phyloP scores from a whole-genome alignment of 2,888 invertebrate genomes.

The Ditula angustiorana region DNA sequence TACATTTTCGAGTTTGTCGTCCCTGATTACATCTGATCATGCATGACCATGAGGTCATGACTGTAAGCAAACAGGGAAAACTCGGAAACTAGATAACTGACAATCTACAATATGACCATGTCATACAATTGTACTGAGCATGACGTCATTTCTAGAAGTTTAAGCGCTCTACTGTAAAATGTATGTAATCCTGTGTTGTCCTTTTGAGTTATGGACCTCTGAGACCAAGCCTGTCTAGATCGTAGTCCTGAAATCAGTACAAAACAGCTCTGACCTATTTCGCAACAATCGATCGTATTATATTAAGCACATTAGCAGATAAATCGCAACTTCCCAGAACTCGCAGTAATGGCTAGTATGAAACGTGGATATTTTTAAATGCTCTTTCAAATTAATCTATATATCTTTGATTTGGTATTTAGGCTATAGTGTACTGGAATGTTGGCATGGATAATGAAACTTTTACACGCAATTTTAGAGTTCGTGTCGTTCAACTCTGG shows the following conservation, averaged over 20 bases:
- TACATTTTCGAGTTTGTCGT: neutral
- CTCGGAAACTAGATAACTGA: neutral
- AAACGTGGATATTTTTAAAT: constrained; percentile 35
- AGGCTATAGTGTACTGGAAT: constrained; percentile 30
- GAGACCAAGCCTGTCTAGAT: neutral
- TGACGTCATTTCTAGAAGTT: neutral
- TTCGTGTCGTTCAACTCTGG: neutral
- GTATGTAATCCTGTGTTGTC: neutral
- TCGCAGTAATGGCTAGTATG: constrained; percentile 29
- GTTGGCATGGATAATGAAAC: constrained; percentile 27
- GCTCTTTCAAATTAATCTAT: constrained; percentile 35
- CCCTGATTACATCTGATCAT: neutral
- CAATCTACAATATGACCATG: neutral
- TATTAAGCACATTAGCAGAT: constrained; percentile 17
- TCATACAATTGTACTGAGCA: neutral
- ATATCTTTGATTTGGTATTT: constrained; percentile 31
- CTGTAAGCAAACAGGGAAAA: neutral
- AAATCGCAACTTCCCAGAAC: constrained; percentile 20
- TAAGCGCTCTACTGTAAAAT: neutral
- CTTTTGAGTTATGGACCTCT: neutral
- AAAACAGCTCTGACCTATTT: neutral
- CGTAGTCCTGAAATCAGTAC: neutral
- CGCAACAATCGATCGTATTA: constrained; percentile 1
- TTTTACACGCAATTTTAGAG: constrained; percentile 12
- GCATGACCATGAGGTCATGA: neutral